Conservation (phyloP, 2,113 vertebrate genomes). For the Glareola pratincola region DNA sequence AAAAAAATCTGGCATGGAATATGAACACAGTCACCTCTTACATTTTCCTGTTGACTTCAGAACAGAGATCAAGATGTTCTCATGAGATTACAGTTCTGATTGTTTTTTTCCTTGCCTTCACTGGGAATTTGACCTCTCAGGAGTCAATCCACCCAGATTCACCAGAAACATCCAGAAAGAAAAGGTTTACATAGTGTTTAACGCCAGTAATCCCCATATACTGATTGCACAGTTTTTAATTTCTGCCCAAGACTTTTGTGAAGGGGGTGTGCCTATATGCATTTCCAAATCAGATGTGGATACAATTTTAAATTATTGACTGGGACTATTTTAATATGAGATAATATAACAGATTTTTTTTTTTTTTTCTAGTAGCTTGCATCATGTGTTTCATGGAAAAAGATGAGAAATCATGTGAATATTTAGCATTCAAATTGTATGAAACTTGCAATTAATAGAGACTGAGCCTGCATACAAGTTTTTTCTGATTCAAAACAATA, state of each 20-base stretch:
- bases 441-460: not conserved
- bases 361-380: not conserved
- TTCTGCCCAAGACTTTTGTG: not conserved
- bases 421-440: not conserved
- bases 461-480: not conserved
- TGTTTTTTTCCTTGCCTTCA: not conserved
- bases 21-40: not conserved
- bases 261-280: fast-evolving
- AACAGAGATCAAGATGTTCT: not conserved
- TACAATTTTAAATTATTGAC: not conserved
- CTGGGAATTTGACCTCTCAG: not conserved
- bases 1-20: not conserved
- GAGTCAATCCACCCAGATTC: fast-evolving
- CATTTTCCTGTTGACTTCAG: not conserved
- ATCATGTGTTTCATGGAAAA: not conserved
- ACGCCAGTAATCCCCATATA: fast-evolving
- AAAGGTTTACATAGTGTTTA: not conserved
- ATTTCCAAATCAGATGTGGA: not conserved
- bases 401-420: not conserved
- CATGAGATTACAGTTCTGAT: not conserved
- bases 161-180: not conserved
- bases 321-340: not conserved
- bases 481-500: not conserved
- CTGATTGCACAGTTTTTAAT: not conserved
- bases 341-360: not conserved